phyloP scores from a whole-genome alignment of 1,140 invertebrate species.

The Drosophila lowei region DNA sequence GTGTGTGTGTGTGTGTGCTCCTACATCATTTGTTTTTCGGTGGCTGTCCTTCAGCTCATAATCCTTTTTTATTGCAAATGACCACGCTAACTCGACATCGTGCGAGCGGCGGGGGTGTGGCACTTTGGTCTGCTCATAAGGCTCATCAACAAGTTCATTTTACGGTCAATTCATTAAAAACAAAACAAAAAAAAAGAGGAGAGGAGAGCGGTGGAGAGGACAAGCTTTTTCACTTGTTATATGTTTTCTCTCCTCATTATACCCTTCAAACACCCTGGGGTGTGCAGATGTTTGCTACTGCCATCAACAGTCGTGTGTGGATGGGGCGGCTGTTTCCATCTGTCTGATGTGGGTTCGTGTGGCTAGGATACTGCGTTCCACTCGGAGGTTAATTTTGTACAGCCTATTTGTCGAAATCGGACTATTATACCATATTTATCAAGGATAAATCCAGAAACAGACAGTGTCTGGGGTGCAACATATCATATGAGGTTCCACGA shows the following conservation, averaged over 20 bases:
- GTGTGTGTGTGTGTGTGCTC: slow-evolving; percentile 29
- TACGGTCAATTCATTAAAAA: slow-evolving; percentile 82
- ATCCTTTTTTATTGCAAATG: slow-evolving; percentile 81
- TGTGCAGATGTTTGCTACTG: no score
- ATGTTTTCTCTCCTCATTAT: slow-evolving; percentile 14
- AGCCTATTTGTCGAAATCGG: no score
- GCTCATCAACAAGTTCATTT: slow-evolving; percentile 82
- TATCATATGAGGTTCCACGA: no score
- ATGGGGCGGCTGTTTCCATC: no score
- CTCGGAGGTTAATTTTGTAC: no score
- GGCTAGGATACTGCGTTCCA: no score
- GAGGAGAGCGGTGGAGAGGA: neutral
- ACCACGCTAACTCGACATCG: slow-evolving; percentile 72
- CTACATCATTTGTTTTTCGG: slow-evolving; percentile 46
- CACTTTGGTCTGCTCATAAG: slow-evolving; percentile 65
- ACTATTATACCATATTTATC: no score
- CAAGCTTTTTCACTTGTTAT: slow-evolving; percentile 47
- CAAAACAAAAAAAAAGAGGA: slow-evolving; percentile 21
- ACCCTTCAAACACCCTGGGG: neutral
- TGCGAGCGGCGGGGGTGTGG: slow-evolving; percentile 13
- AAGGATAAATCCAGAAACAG: no score
- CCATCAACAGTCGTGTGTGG: no score
- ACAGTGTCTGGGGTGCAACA: no score
- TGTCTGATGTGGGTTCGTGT: no score
- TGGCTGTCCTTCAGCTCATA: slow-evolving; percentile 72